These are phyloP conservation scores for Plestiodon gilberti DNA, from an alignment of 2,113 vertebrate genomes.

Conservation along the genomic window DNA sequence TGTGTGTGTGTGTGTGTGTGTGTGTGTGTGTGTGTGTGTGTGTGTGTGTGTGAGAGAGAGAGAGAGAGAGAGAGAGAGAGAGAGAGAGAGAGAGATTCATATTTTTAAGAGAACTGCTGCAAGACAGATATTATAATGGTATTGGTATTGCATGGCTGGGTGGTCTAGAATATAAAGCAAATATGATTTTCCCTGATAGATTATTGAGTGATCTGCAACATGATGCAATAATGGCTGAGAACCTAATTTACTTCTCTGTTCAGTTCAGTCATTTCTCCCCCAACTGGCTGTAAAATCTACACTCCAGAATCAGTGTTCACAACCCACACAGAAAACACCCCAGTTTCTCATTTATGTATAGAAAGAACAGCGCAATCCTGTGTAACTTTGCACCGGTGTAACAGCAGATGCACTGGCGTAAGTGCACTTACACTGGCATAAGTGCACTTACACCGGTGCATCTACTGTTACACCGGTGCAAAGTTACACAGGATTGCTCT, in stretches of 20 bases:
- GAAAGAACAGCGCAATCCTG: too few species aligned
- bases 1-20: too few species aligned
- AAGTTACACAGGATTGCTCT: too few species aligned
- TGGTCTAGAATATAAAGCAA: neutral
- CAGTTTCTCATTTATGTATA: neutral
- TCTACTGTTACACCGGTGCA: too few species aligned
- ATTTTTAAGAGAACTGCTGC: neutral
- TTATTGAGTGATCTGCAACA: neutral
- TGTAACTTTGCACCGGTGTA: too few species aligned
- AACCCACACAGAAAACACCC: slow-evolving; percentile 16
- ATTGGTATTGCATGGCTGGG: neutral
- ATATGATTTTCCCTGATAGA: neutral
- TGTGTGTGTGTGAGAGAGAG: too few species aligned
- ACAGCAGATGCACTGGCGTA: too few species aligned
- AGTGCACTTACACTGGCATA: too few species aligned
- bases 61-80: too few species aligned
- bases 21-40: too few species aligned
- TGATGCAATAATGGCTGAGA: neutral
- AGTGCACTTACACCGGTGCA: too few species aligned
- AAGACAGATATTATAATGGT: neutral
- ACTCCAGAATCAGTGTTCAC: slow-evolving; percentile 34
- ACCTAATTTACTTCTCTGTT: neutral
- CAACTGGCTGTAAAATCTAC: slow-evolving; percentile 32
- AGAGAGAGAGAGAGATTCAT: neutral
- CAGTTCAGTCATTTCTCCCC: slow-evolving; percentile 36